A percentile compares a stretch with the other conserved stretches of the same genome.
These are phyloP conservation scores for Dendrolimus kikuchii DNA, from an alignment of 1,140 invertebrate species.

Conservation along the genomic window DNA sequence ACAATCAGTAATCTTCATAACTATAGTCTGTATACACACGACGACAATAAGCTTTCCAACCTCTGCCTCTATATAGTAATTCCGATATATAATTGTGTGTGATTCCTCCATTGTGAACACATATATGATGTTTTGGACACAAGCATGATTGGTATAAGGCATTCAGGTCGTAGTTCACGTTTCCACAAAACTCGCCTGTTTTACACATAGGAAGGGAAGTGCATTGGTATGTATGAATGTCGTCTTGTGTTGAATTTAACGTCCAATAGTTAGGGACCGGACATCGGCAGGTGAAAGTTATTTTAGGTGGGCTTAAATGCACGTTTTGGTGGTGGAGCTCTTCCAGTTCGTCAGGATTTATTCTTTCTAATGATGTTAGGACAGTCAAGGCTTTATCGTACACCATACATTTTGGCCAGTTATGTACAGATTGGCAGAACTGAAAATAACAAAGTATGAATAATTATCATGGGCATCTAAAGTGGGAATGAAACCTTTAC, in stretches of 20 bases:
- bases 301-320: slow-evolving; percentile 43
- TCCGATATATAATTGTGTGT: slow-evolving; percentile 65
- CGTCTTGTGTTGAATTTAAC: slow-evolving; percentile 17
- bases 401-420: slow-evolving; percentile 38
- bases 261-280: slow-evolving; percentile 49
- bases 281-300: slow-evolving; percentile 44
- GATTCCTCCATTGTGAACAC: slow-evolving; percentile 67
- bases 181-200: slow-evolving; percentile 49
- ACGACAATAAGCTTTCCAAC: slow-evolving; percentile 73
- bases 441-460: slow-evolving; percentile 21
- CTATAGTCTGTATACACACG: slow-evolving; percentile 39
- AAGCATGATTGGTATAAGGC: slow-evolving; percentile 76
- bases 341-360: slow-evolving; percentile 55
- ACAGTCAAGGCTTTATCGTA: slow-evolving; percentile 33
- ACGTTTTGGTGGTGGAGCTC: slow-evolving; percentile 42
- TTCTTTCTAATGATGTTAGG: slow-evolving; percentile 26
- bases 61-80: slow-evolving; percentile 72
- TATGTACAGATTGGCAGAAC: slow-evolving; percentile 47
- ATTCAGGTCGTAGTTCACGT: slow-evolving; percentile 65
- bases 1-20: slow-evolving; percentile 43
- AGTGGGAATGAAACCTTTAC: too few species aligned
- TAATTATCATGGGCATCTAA: too few species aligned
- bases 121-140: slow-evolving; percentile 75
- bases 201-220: slow-evolving; percentile 38
- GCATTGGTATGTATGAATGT: slow-evolving; percentile 30